Conservation (phyloP, 92 coral and sea anemone species). For the Ricordea florida region DNA sequence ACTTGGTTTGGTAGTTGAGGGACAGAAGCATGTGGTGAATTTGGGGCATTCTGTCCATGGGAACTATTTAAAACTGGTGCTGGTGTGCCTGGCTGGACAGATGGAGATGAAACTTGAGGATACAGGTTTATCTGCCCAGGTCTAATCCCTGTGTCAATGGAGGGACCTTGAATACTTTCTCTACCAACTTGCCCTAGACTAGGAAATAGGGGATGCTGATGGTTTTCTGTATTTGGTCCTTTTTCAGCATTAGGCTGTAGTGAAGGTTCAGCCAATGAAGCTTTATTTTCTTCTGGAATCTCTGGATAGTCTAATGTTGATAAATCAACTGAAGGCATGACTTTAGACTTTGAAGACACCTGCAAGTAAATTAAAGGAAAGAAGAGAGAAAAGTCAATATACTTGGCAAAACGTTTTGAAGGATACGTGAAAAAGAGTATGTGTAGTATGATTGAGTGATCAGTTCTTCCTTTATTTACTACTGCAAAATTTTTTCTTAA, state of each 20-base stretch:
- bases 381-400: too few species aligned
- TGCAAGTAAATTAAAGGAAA: background rate
- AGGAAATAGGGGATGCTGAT: background rate
- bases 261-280: slow-evolving; percentile 11
- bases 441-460: too few species aligned
- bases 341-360: slow-evolving; percentile 44
- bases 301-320: slow-evolving; percentile 88
- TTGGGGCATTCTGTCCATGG: too few species aligned
- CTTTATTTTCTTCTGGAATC: slow-evolving; percentile 62
- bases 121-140: too few species aligned
- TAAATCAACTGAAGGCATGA: slow-evolving; percentile 35
- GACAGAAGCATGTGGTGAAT: too few species aligned
- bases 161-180: background rate
- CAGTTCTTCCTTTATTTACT: too few species aligned
- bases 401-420: too few species aligned
- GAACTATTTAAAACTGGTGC: background rate
- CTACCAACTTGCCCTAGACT: background rate
- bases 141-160: background rate
- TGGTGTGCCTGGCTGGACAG: background rate
- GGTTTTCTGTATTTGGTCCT: background rate
- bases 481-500: too few species aligned
- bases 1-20: too few species aligned
- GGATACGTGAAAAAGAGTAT: too few species aligned
- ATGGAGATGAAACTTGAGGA: too few species aligned
- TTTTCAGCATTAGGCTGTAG: background rate